Evolutionary conservation across 2,888 invertebrate genomes (phyloP).

Genomic region (Hypsopygia costalis): DNA sequence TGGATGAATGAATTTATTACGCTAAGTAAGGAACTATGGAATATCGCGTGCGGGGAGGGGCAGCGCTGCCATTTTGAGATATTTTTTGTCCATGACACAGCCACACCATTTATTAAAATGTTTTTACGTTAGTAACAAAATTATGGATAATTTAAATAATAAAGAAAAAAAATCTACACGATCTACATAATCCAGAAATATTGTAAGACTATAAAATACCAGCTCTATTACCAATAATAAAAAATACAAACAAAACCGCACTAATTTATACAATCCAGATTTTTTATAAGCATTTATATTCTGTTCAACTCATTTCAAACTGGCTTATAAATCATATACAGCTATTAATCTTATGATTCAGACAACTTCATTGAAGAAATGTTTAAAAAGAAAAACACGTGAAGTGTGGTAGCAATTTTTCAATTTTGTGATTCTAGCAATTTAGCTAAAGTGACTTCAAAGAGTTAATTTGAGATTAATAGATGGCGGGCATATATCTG

Average conservation of each 20-base stretch:
- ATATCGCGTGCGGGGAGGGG: too few relatives aligned
- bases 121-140: too few relatives aligned
- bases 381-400: conserved; percentile 18
- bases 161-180: too few relatives aligned
- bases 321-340: conserved; percentile 31
- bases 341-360: conserved; percentile 33
- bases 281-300: conserved; percentile 2
- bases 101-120: too few relatives aligned
- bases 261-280: conserved; percentile 1
- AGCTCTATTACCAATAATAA: too few relatives aligned
- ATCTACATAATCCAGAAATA: too few relatives aligned
- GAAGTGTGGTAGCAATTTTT: neutral
- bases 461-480: conserved; percentile 39
- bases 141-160: too few relatives aligned
- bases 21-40: too few relatives aligned
- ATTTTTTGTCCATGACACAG: too few relatives aligned
- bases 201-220: too few relatives aligned
- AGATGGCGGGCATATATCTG: conserved; percentile 43
- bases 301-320: conserved; percentile 19
- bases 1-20: too few relatives aligned
- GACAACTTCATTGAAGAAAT: conserved; percentile 25
- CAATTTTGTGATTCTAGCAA: conserved; percentile 7
- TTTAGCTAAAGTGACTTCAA: conserved; percentile 42
- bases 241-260: neutral
- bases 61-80: too few relatives aligned